Evolutionary conservation across 2,797 vertebrate species (phyloP).

Genomic region (Orientallactaga sibirica): DNA sequence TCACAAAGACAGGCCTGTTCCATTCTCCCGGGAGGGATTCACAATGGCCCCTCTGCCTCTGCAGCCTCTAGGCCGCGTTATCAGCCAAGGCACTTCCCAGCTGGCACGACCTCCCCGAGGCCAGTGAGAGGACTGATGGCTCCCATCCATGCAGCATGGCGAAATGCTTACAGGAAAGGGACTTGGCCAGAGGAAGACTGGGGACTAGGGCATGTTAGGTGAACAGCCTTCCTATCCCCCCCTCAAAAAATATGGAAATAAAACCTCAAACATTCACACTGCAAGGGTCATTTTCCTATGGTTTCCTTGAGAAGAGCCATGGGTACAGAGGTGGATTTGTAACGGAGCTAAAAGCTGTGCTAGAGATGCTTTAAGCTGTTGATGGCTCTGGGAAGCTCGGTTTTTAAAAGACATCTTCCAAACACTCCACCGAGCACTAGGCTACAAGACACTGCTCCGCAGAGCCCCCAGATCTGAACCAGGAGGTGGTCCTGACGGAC

Average conservation of each 20-base stretch:
- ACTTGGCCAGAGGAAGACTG: constrained; percentile 19
- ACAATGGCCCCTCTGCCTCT: not conserved
- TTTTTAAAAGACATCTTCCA: not conserved
- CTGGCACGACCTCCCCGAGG: not conserved
- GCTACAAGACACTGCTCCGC: not conserved
- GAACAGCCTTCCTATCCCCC: not conserved
- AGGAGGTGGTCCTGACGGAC: not conserved
- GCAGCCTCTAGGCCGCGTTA: not conserved
- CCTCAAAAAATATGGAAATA: constrained; percentile 31
- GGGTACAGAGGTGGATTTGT: not conserved
- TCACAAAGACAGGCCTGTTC: not conserved
- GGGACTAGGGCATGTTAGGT: not conserved
- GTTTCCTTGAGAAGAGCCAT: not conserved
- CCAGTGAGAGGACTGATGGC: not conserved
- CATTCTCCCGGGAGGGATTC: not conserved
- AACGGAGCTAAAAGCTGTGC: not conserved
- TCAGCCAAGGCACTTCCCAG: not conserved
- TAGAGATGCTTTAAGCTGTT: not conserved
- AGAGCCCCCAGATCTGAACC: not conserved
- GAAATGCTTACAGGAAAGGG: constrained; percentile 18
- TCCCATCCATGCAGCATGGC: not conserved
- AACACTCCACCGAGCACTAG: not conserved
- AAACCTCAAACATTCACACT: constrained; percentile 22
- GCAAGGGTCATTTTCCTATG: not conserved
- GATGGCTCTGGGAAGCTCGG: not conserved